Percentiles rank a stretch among this genome's conserved stretches.
Evolutionary conservation across 2,113 vertebrate species (phyloP).

Genomic region (Gadus macrocephalus): DNA sequence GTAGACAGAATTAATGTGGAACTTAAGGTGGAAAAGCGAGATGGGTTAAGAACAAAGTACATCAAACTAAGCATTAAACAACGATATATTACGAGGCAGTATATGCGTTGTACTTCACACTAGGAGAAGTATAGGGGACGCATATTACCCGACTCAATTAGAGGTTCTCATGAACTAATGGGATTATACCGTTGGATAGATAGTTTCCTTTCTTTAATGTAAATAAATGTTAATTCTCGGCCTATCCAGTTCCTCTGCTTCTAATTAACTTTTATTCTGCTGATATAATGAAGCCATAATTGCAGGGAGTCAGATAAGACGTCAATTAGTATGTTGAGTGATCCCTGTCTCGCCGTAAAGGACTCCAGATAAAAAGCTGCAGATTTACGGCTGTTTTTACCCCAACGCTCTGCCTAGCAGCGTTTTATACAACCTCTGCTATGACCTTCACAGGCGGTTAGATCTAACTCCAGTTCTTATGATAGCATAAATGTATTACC

Average conservation of each 20-base stretch:
- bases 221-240: constrained; percentile 68
- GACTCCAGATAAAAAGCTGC: constrained; percentile 40
- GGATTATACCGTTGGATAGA: constrained; percentile 61
- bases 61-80: constrained; percentile 34
- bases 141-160: constrained; percentile 64
- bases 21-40: not conserved
- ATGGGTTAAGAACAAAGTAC: not conserved
- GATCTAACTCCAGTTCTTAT: not conserved
- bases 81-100: constrained; percentile 39
- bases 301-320: constrained; percentile 65
- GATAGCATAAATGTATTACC: not conserved
- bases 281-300: constrained; percentile 70
- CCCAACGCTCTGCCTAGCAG: constrained; percentile 28
- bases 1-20: not conserved
- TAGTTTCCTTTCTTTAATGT: constrained; percentile 63
- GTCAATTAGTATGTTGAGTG: constrained; percentile 66
- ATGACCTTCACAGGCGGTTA: constrained; percentile 19
- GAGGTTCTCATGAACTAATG: constrained; percentile 63
- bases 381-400: constrained; percentile 44
- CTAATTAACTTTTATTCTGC: constrained; percentile 68
- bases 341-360: constrained; percentile 54
- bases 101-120: constrained; percentile 50
- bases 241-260: constrained; percentile 61
- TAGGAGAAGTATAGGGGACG: constrained; percentile 62
- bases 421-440: constrained; percentile 1